A percentile compares a stretch with the other conserved stretches of the same genome.
Conservation (phyloP, 2,888 invertebrate species). For the Drosophila peninsularis region DNA sequence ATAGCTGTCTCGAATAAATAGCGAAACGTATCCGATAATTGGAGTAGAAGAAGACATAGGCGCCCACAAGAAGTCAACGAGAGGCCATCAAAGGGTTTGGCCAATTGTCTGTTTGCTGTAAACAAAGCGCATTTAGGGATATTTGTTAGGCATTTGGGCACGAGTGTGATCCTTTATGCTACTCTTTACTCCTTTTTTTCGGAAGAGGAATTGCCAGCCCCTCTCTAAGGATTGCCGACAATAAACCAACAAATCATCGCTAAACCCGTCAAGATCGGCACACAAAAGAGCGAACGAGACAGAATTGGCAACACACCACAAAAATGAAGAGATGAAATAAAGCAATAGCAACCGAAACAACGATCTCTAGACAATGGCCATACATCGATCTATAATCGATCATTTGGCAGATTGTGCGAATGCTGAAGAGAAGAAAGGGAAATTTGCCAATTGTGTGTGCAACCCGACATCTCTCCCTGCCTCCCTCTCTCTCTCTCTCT, state of each 20-base stretch:
- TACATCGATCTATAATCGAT: slow-evolving; percentile 66
- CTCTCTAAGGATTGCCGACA: slow-evolving; percentile 49
- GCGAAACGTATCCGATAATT: slow-evolving; percentile 24
- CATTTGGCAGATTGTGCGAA: slow-evolving; percentile 69
- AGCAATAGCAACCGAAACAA: slow-evolving; percentile 25
- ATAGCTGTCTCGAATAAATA: slow-evolving; percentile 37
- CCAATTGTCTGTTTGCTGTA: slow-evolving; percentile 42
- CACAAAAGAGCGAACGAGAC: slow-evolving; percentile 39
- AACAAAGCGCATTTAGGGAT: slow-evolving; percentile 42
- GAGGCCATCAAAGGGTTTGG: slow-evolving; percentile 40
- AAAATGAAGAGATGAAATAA: slow-evolving; percentile 17
- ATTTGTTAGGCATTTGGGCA: slow-evolving; percentile 56
- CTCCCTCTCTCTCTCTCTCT: too few species aligned
- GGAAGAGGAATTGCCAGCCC: slow-evolving; percentile 26
- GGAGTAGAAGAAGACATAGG: slow-evolving; percentile 17
- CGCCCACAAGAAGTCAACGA: slow-evolving; percentile 67
- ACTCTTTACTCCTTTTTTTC: slow-evolving; percentile 13
- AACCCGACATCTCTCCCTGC: slow-evolving; percentile 47
- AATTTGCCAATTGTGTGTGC: slow-evolving; percentile 42
- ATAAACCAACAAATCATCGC: slow-evolving; percentile 78
- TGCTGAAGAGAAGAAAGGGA: slow-evolving; percentile 29
- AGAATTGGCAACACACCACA: slow-evolving; percentile 78
- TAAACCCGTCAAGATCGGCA: slow-evolving; percentile 53
- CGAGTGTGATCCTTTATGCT: slow-evolving; percentile 33
- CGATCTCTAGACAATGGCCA: slow-evolving; percentile 38